Evolutionary conservation across 2,113 vertebrate species (phyloP).

Genomic region (Sander vitreus): DNA sequence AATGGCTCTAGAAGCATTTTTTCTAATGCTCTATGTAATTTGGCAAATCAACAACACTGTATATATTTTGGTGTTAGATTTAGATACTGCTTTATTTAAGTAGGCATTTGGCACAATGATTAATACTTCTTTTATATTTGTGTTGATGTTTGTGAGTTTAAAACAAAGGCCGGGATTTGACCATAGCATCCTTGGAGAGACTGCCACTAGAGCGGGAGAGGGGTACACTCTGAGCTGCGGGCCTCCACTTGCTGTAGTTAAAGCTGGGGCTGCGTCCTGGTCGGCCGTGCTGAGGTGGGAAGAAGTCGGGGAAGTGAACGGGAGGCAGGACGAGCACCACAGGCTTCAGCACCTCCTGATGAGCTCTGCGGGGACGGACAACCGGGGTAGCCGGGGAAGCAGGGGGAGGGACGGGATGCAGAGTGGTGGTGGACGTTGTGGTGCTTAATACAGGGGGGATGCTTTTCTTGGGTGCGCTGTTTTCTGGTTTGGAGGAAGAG

Average conservation of each 20-base stretch:
- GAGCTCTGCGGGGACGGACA: slow-evolving; percentile 35
- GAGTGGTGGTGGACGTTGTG: neutral
- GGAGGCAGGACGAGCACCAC: slow-evolving; percentile 83
- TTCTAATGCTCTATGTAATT: neutral
- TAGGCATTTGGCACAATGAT: neutral
- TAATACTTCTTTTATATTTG: neutral
- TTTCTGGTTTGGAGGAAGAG: slow-evolving; percentile 25
- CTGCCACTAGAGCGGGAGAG: slow-evolving; percentile 17
- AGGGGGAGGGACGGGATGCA: neutral
- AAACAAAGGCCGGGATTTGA: slow-evolving; percentile 69
- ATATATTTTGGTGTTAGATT: neutral
- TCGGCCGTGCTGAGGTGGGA: neutral
- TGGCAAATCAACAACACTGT: slow-evolving; percentile 24
- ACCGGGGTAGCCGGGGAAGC: accelerated
- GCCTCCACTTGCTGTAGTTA: slow-evolving; percentile 48
- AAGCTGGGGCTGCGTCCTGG: neutral
- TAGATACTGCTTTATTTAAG: slow-evolving; percentile 17
- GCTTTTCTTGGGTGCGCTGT: neutral
- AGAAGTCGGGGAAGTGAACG: slow-evolving; percentile 61
- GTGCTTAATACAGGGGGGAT: neutral
- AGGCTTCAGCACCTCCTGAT: slow-evolving; percentile 74
- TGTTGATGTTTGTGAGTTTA: slow-evolving; percentile 38
- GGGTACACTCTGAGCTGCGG: neutral
- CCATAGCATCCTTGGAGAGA: slow-evolving; percentile 51
- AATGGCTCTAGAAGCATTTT: slow-evolving; percentile 6